Percentiles rank a stretch among this genome's conserved stretches.
Evolutionary conservation across 2,888 invertebrate genomes (phyloP).

Genomic region (Halictus quadricinctus): DNA sequence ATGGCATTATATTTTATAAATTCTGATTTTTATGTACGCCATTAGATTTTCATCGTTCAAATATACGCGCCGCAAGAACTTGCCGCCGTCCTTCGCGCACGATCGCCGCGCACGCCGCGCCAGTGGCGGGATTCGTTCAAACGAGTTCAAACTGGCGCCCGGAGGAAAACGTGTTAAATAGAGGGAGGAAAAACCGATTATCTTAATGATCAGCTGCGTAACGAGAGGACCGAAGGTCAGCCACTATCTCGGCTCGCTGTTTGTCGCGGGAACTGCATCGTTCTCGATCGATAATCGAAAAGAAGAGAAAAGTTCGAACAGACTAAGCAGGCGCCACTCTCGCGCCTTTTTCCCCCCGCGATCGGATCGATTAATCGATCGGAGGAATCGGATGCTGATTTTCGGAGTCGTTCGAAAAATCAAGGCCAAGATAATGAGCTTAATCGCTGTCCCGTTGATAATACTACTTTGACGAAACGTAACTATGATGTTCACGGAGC

Average conservation of each 20-base stretch:
- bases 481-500: background rate
- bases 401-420: constrained; percentile 13
- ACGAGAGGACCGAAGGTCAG: constrained; percentile 61
- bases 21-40: background rate
- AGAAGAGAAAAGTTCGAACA: constrained; percentile 25
- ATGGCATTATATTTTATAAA: too few relatives aligned
- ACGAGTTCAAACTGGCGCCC: constrained; percentile 41
- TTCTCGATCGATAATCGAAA: constrained; percentile 21
- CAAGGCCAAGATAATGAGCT: constrained; percentile 13
- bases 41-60: background rate
- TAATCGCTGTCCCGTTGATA: background rate
- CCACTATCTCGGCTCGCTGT: constrained; percentile 57
- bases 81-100: constrained; percentile 21
- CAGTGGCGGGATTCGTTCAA: constrained; percentile 54
- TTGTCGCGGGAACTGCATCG: constrained; percentile 40
- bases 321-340: background rate
- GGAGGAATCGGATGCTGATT: background rate
- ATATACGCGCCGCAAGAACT: background rate
- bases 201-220: constrained; percentile 45
- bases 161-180: background rate
- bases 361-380: background rate
- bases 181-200: constrained; percentile 21
- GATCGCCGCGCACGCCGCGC: constrained; percentile 10
- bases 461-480: background rate
- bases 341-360: background rate